Evolutionary conservation across 2,888 invertebrate genomes (phyloP).

Genomic region (Syrphus vitripennis): DNA sequence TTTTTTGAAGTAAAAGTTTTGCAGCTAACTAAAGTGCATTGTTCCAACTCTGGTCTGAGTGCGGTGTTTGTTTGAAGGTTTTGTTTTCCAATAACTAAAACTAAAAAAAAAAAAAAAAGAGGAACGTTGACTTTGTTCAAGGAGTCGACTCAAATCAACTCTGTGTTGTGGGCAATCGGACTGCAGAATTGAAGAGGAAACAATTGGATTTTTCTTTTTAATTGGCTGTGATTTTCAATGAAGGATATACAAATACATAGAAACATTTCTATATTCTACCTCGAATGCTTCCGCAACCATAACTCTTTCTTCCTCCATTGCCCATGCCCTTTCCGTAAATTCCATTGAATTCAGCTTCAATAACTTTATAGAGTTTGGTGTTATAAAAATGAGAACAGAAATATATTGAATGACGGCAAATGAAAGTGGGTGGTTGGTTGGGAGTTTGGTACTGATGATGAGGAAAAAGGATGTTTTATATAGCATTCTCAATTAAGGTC

Average conservation of each 20-base stretch:
- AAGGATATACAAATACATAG: constrained; percentile 11
- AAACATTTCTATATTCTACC: not conserved
- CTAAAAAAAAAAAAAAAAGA: too few species aligned
- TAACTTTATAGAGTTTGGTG: not conserved
- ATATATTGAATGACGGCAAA: not conserved
- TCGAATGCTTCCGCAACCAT: not conserved
- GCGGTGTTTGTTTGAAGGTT: constrained; percentile 34
- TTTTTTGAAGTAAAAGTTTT: not conserved
- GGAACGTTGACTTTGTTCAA: constrained; percentile 59
- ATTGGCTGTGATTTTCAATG: constrained; percentile 62
- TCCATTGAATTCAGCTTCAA: not conserved
- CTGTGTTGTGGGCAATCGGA: not conserved
- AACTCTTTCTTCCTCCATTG: not conserved
- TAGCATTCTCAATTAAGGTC: constrained; percentile 32
- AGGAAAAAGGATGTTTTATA: not conserved
- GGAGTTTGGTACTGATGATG: too few species aligned
- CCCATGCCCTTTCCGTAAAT: not conserved
- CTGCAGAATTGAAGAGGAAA: constrained; percentile 23
- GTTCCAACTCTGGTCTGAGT: not conserved
- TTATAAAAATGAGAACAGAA: constrained; percentile 17
- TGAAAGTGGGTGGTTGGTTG: too few species aligned
- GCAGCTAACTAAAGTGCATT: not conserved
- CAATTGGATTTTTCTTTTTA: constrained; percentile 51
- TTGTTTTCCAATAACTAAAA: constrained; percentile 56
- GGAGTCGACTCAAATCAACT: constrained; percentile 3